These are phyloP conservation scores for Columba janthina DNA, from an alignment of 2,113 vertebrate species.

Conservation along the genomic window DNA sequence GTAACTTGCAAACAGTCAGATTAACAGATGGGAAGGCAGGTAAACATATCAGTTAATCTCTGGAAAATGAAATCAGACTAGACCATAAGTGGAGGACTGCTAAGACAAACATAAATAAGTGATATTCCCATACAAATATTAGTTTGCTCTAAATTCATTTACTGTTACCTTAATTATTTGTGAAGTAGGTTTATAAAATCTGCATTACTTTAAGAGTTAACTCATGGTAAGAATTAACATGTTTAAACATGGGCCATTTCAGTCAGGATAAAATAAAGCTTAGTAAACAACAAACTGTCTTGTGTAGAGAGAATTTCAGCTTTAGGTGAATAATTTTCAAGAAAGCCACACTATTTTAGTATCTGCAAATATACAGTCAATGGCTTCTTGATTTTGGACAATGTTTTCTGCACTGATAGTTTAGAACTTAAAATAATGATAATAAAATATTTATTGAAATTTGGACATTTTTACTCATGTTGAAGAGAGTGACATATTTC, in stretches of 20 bases:
- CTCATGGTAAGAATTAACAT: not conserved
- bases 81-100: not conserved
- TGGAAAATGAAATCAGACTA: not conserved
- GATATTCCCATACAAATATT: not conserved
- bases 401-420: not conserved
- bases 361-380: not conserved
- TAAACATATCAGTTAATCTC: not conserved
- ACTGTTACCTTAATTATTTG: not conserved
- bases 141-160: not conserved
- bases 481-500: not conserved
- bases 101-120: not conserved
- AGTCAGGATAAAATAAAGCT: not conserved
- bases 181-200: not conserved
- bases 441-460: not conserved
- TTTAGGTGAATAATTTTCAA: not conserved
- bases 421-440: not conserved
- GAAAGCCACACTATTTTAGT: not conserved
- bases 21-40: constrained; percentile 12
- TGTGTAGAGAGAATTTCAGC: not conserved
- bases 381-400: not conserved
- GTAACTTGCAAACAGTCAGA: not conserved
- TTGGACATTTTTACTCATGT: not conserved
- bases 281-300: not conserved
- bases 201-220: not conserved
- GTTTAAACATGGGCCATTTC: not conserved